Base-by-base conservation (phyloP, 2,797 vertebrate genomes). In the Clamator glandarius region DNA sequence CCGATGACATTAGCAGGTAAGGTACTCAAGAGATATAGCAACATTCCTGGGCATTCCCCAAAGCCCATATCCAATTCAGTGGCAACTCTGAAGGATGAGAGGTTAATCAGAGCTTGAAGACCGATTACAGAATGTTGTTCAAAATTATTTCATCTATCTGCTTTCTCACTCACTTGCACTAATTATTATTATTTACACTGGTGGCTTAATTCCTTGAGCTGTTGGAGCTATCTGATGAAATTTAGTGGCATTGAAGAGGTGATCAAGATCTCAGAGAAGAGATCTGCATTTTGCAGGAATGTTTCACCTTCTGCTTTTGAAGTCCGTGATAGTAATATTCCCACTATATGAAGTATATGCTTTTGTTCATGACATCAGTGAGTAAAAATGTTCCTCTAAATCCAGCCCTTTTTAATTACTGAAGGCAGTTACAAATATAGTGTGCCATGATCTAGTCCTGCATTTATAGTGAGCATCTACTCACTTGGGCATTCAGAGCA, bases 371-470 rank as follows among this genome's bases (percentile, higher is more conserved):
- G 21, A 4, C 61, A 77, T 58, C 36, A 91, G 50, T 36, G 31
- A 81, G 31, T 41, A 63, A 91, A 89, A 91, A 44, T 3, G 19
- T 52, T 78, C 81, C 6, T 15, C 72, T 80, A 59, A 91, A 91
- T 74, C 41, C 57, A 87, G 31, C 9, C n/a, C 13, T 54, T 90
- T 87, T 72, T 87, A 94, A 93, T 69, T 95, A 89, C 84, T 75
- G 75, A 83, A 92, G 54, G 33, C 25, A 57, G 73, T 79, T 88
- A 81, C 66, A 88, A 88, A 87, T 74, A 61, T 63, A 84, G 88
- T 80, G 39, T 46, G 59, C 73, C 76, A 76, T 28, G 55, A 64
- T 80, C 52, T 36, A 63, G 33, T 67, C 83, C 87, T 84, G 64
- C 58, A 81, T 86, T 81, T 93, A 87, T 2, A 79, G 55, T 15